Evolutionary conservation across 2,113 vertebrate species (phyloP).

Genomic region (Ariopsis seemanni): DNA sequence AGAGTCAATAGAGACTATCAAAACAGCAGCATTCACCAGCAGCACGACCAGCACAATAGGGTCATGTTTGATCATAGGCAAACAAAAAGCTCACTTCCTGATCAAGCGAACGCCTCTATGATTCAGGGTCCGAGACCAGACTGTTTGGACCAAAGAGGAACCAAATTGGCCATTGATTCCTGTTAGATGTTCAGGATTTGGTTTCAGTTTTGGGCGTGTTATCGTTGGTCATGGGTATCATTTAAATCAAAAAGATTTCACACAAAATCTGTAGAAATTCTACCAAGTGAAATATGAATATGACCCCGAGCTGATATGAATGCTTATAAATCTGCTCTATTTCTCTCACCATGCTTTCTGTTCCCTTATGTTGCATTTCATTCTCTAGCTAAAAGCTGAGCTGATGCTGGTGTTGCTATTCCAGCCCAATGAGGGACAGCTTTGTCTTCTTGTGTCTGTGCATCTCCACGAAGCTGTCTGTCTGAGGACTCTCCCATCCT

Average conservation of each 20-base stretch:
- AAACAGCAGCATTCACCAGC: slow-evolving; percentile 51
- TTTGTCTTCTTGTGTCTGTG: slow-evolving; percentile 37
- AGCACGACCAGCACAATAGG: slow-evolving; percentile 38
- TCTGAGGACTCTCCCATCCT: slow-evolving; percentile 43
- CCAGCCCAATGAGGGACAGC: slow-evolving; percentile 21
- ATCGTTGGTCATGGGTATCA: background rate
- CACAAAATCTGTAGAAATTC: background rate
- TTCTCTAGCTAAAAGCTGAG: background rate
- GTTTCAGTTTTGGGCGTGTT: background rate
- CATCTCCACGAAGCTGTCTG: slow-evolving; percentile 48
- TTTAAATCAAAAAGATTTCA: background rate
- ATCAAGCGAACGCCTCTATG: slow-evolving; percentile 33
- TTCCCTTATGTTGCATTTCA: background rate
- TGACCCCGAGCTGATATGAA: background rate
- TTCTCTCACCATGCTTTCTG: background rate
- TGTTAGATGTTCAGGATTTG: background rate
- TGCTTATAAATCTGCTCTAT: background rate
- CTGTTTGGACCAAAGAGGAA: background rate
- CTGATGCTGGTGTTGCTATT: background rate
- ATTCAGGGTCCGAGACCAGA: slow-evolving; percentile 27
- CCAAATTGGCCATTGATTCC: slow-evolving; percentile 30
- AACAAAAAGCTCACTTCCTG: slow-evolving; percentile 40
- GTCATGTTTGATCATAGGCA: slow-evolving; percentile 47
- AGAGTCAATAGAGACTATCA: slow-evolving; percentile 55
- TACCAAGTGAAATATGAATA: background rate